phyloP scores from a whole-genome alignment of 2,797 vertebrate genomes.

The Melanotaenia trifasciata region DNA sequence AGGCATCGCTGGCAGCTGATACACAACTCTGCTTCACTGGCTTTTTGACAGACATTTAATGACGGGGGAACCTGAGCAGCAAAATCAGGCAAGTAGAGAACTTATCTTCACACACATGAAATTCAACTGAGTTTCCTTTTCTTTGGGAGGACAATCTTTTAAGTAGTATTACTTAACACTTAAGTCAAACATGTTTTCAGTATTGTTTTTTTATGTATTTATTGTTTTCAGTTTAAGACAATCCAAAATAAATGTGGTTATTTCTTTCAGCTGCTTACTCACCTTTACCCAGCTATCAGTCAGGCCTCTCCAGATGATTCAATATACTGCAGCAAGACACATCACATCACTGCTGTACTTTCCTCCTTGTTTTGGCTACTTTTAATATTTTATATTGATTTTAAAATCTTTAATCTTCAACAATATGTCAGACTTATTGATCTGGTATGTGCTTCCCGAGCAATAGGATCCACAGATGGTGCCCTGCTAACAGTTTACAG shows the following conservation, averaged over 20 bases:
- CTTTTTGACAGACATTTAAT: background rate
- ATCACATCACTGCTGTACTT: background rate
- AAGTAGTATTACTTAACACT: no score
- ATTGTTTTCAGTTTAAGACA: background rate
- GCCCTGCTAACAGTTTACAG: no score
- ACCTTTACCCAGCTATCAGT: background rate
- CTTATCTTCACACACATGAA: background rate
- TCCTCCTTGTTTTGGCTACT: background rate
- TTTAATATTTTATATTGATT: background rate
- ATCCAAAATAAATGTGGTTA: background rate
- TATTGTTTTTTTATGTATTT: background rate
- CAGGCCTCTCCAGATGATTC: background rate
- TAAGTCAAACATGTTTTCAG: background rate
- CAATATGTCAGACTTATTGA: no score
- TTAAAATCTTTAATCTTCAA: background rate
- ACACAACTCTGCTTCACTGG: conserved; percentile 6
- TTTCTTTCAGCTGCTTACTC: background rate
- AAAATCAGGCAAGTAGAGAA: conserved; percentile 48
- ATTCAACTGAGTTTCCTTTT: background rate
- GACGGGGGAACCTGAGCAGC: background rate
- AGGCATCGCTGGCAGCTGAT: background rate
- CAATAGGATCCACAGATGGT: background rate
- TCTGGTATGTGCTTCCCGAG: background rate
- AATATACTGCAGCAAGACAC: background rate
- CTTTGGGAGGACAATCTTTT: background rate